These are phyloP conservation scores for Fregata magnificens DNA, from an alignment of 2,113 vertebrate genomes.

Conservation along the genomic window DNA sequence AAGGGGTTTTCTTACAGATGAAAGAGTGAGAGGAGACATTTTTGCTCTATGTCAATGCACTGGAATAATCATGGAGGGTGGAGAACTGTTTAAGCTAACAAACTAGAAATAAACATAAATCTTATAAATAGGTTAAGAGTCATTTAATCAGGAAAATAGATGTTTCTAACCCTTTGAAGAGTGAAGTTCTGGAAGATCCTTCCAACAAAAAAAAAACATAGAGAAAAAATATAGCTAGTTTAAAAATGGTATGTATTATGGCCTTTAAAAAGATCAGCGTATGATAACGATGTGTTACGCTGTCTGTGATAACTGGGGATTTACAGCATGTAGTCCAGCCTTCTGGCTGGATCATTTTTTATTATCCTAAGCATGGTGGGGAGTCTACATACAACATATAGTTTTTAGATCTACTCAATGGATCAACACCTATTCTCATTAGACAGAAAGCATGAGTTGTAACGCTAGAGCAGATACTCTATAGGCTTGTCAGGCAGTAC, in stretches of 20 bases:
- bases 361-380: neutral
- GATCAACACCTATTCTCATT: neutral
- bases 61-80: neutral
- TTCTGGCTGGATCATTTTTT: neutral
- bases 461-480: neutral
- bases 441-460: neutral
- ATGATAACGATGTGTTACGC: neutral
- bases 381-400: neutral
- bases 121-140: neutral
- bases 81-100: neutral
- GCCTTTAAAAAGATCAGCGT: neutral
- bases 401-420: neutral
- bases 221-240: neutral
- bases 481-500: neutral
- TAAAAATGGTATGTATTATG: neutral
- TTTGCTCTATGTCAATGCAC: neutral
- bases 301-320: neutral
- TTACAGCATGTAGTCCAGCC: neutral
- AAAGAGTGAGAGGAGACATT: neutral
- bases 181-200: neutral
- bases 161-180: neutral
- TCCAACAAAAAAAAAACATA: neutral
- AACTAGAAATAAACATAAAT: neutral
- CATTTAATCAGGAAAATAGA: neutral
- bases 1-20: neutral